Evolutionary conservation across 1,140 invertebrate genomes (phyloP).

Genomic region (Armadillidium nasatum): DNA sequence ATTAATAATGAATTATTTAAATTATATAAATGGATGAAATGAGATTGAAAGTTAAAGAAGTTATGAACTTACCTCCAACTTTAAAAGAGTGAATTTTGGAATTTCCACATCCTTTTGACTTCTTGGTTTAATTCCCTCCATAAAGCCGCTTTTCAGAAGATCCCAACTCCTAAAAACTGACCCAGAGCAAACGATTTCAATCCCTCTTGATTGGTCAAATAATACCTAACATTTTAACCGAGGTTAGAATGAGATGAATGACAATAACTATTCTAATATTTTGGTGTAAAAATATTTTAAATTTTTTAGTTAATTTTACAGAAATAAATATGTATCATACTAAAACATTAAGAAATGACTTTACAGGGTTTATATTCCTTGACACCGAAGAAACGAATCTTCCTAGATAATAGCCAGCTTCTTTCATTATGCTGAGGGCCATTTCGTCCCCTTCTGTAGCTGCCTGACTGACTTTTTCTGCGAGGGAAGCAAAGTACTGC

Average conservation of each 20-base stretch:
- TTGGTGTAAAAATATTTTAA: no score
- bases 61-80: neutral
- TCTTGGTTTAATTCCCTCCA: neutral
- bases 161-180: neutral
- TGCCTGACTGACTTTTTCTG: neutral
- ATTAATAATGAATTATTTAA: no score
- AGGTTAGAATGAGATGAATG: no score
- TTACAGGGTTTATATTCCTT: neutral
- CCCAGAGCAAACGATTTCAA: neutral
- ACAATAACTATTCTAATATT: no score
- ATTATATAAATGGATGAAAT: no score
- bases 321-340: no score
- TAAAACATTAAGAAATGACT: no score
- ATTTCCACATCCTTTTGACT: neutral
- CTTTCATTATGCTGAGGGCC: neutral
- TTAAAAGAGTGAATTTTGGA: neutral
- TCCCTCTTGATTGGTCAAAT: neutral
- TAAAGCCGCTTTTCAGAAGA: neutral
- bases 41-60: no score
- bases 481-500: neutral
- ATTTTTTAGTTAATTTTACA: no score
- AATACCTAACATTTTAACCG: neutral
- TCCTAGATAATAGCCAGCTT: neutral
- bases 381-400: neutral
- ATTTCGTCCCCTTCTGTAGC: neutral